Conservation (phyloP, 2,888 invertebrate species). For the Prosapia bicincta region DNA sequence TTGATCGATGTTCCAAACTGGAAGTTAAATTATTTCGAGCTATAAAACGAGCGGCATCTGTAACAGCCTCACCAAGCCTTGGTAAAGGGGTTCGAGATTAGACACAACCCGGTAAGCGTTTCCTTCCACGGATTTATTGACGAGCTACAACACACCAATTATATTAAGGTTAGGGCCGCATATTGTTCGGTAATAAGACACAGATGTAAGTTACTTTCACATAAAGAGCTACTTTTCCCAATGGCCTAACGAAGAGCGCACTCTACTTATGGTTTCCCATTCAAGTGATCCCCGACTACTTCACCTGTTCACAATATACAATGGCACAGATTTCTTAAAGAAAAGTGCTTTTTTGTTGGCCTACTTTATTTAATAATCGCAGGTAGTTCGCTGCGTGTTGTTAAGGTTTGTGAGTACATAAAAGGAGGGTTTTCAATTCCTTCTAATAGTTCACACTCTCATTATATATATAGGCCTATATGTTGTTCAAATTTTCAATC, state of each 20-base stretch:
- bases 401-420: too few relatives aligned
- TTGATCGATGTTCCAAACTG: too few relatives aligned
- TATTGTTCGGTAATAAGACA: not conserved
- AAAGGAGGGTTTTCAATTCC: too few relatives aligned
- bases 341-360: too few relatives aligned
- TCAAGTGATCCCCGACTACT: not conserved
- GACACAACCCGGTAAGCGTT: not conserved
- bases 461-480: too few relatives aligned
- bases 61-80: too few relatives aligned
- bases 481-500: too few relatives aligned
- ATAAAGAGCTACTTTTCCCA: not conserved
- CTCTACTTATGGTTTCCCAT: not conserved
- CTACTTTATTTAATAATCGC: too few relatives aligned
- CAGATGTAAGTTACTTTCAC: not conserved
- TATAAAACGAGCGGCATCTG: too few relatives aligned
- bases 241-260: not conserved
- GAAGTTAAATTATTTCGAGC: too few relatives aligned
- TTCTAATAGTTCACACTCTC: too few relatives aligned
- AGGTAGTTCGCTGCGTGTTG: too few relatives aligned
- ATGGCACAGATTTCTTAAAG: not conserved
- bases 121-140: not conserved
- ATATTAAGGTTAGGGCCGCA: not conserved
- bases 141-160: not conserved
- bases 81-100: not conserved
- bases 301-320: not conserved